These are phyloP conservation scores for Yponomeuta evonymella DNA, from an alignment of 2,888 invertebrate species.

Conservation along the genomic window DNA sequence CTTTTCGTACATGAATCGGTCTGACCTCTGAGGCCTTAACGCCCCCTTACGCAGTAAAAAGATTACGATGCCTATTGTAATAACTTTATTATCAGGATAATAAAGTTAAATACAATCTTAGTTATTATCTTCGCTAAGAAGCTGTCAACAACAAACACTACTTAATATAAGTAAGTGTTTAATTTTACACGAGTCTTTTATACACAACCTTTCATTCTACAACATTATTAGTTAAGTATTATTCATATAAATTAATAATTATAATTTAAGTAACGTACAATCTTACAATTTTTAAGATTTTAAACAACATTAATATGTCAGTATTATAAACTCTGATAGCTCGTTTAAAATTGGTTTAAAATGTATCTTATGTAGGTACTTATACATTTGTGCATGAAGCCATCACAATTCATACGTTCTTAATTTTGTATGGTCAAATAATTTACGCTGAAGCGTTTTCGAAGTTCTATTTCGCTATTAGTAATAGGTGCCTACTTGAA, in stretches of 20 bases:
- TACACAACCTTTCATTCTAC: constrained; percentile 35
- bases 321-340: background rate
- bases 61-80: no score
- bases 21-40: no score
- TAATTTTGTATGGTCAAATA: background rate
- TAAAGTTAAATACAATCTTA: no score
- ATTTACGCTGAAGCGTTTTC: background rate
- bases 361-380: background rate
- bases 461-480: background rate
- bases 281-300: constrained; percentile 1
- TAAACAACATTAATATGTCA: background rate
- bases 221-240: constrained; percentile 33
- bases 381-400: background rate
- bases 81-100: no score
- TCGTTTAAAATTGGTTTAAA: background rate
- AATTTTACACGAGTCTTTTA: constrained; percentile 34
- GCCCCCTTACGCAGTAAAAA: no score
- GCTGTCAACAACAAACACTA: constrained; percentile 34
- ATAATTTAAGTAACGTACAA: constrained; percentile 13
- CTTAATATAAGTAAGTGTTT: constrained; percentile 49
- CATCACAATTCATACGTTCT: background rate
- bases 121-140: background rate
- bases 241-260: constrained; percentile 15
- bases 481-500: background rate
- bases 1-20: no score